phyloP scores from a whole-genome alignment of 2,888 invertebrate genomes.

The Cantharis rufa region DNA sequence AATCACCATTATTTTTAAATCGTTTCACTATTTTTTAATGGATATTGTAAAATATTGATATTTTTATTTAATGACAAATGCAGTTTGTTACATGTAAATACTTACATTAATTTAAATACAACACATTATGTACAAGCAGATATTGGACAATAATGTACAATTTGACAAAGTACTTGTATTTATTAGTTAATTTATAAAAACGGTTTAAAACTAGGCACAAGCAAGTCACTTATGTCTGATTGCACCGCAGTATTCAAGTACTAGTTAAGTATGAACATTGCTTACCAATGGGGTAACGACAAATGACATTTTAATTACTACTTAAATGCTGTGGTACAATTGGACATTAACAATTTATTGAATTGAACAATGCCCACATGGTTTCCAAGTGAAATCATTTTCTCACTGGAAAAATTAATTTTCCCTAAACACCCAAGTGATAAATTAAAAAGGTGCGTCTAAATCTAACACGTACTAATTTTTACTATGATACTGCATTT shows the following conservation, averaged over 20 bases:
- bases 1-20: background rate
- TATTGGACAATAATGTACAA: background rate
- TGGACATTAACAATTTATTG: background rate
- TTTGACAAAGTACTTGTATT: background rate
- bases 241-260: too few relatives aligned
- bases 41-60: background rate
- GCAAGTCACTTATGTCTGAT: background rate
- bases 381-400: background rate
- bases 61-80: background rate
- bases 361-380: background rate
- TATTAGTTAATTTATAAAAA: background rate
- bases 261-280: too few relatives aligned
- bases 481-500: background rate
- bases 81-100: slow-evolving; percentile 1
- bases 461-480: background rate
- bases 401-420: background rate
- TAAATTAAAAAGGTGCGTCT: background rate
- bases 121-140: background rate
- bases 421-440: background rate
- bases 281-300: too few relatives aligned
- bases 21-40: background rate
- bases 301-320: too few relatives aligned
- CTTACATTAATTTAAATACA: slow-evolving; percentile 1
- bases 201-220: background rate
- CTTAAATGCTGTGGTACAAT: too few relatives aligned